Conservation (phyloP, 2,888 invertebrate genomes). For the Nymphalis polychloros region DNA sequence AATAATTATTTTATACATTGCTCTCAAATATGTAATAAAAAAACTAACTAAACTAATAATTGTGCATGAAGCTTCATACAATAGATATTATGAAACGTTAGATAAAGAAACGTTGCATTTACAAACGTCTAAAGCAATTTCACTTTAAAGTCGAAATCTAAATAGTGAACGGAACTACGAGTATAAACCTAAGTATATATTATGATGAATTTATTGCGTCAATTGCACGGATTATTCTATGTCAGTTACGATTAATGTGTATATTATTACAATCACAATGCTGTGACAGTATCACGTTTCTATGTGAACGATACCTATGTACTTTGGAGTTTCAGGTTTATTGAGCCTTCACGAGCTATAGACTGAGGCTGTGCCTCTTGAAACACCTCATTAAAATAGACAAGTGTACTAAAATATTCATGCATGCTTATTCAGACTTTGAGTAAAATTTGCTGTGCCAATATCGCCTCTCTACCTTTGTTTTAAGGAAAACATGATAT, state of each 20-base stretch:
- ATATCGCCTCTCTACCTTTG: not conserved
- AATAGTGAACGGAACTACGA: not conserved
- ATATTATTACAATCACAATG: not conserved
- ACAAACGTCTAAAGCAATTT: too few relatives aligned
- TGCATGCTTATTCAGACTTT: not conserved
- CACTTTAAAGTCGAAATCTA: too few relatives aligned
- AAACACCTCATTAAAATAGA: conserved; percentile 26
- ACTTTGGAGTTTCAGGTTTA: not conserved
- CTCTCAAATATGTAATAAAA: too few relatives aligned
- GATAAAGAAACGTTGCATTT: too few relatives aligned
- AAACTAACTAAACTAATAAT: too few relatives aligned
- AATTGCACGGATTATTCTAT: not conserved
- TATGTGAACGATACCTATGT: conserved; percentile 4
- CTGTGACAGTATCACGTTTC: conserved; percentile 2
- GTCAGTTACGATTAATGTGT: conserved; percentile 5
- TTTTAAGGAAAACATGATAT: too few relatives aligned
- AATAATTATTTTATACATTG: too few relatives aligned
- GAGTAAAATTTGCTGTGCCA: not conserved
- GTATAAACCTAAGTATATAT: not conserved
- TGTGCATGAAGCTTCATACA: too few relatives aligned
- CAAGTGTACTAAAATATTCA: conserved; percentile 25
- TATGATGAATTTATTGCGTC: conserved; percentile 17
- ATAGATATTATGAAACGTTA: too few relatives aligned
- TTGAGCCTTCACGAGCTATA: conserved; percentile 15
- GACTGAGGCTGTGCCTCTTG: conserved; percentile 16